These are phyloP conservation scores for Neotoma lepida DNA, from an alignment of 2,113 vertebrate genomes.

Conservation along the genomic window DNA sequence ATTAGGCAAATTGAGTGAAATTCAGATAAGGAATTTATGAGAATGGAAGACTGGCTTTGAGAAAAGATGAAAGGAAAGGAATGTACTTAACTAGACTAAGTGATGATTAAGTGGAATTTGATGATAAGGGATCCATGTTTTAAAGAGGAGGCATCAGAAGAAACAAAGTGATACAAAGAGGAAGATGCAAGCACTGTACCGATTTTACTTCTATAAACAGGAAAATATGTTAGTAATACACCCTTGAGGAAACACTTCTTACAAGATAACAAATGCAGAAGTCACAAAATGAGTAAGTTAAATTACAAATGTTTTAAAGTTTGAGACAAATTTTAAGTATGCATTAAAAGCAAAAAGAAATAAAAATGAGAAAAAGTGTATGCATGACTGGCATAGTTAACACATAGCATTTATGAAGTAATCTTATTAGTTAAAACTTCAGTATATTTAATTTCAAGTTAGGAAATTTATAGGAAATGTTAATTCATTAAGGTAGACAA, in stretches of 20 bases:
- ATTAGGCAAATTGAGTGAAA: slow-evolving; percentile 77
- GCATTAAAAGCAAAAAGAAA: neutral
- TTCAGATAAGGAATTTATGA: slow-evolving; percentile 75
- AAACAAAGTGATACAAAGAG: slow-evolving; percentile 50
- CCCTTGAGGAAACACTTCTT: neutral
- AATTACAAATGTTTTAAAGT: neutral
- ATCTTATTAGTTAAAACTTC: neutral
- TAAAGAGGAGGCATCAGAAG: slow-evolving; percentile 64
- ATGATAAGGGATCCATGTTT: slow-evolving; percentile 50
- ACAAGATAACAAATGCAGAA: slow-evolving; percentile 25
- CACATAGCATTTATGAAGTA: neutral
- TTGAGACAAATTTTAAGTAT: neutral
- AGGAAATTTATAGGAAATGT: neutral
- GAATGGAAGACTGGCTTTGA: slow-evolving; percentile 62
- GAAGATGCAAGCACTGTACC: neutral
- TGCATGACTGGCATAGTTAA: neutral
- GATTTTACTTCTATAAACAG: slow-evolving; percentile 28
- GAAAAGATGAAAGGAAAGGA: slow-evolving; percentile 76
- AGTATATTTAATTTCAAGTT: slow-evolving; percentile 45
- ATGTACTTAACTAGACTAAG: slow-evolving; percentile 68
- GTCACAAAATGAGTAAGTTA: neutral
- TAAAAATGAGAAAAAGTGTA: slow-evolving; percentile 8
- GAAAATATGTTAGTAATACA: neutral
- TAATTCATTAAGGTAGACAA: neutral
- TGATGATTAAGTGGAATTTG: slow-evolving; percentile 68